Percentiles rank a stretch among this genome's conserved stretches.
phyloP scores from a whole-genome alignment of 2,113 vertebrate genomes.

The Smithornis capensis region DNA sequence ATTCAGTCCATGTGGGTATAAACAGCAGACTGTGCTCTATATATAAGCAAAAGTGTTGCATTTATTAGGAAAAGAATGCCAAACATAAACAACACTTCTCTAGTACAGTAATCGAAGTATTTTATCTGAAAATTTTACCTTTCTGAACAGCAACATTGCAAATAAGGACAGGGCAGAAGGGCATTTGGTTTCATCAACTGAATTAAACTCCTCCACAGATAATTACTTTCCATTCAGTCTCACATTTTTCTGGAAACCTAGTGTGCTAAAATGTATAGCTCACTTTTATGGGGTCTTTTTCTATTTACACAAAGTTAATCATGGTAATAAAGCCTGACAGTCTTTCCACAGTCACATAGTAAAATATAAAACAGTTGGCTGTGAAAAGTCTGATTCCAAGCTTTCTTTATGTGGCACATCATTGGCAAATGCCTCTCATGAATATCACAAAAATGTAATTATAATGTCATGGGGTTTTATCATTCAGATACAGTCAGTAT shows the following conservation, averaged over 20 bases:
- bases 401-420: background rate
- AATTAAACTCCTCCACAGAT: background rate
- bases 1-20: background rate
- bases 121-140: background rate
- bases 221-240: background rate
- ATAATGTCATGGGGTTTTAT: slow-evolving; percentile 30
- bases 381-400: background rate
- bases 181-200: background rate
- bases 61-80: background rate
- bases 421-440: slow-evolving; percentile 4
- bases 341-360: background rate
- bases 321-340: background rate
- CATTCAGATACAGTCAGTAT: slow-evolving; percentile 31
- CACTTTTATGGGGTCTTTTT: background rate
- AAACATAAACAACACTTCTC: background rate
- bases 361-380: slow-evolving; percentile 12
- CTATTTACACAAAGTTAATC: background rate
- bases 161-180: background rate
- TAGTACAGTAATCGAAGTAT: background rate
- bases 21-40: background rate
- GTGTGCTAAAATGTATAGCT: background rate
- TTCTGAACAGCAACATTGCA: background rate
- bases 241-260: background rate
- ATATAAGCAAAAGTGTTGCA: background rate
- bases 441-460: slow-evolving; percentile 47